Conservation (phyloP, 2,797 vertebrate genomes). For the Anguilla pacifica region DNA sequence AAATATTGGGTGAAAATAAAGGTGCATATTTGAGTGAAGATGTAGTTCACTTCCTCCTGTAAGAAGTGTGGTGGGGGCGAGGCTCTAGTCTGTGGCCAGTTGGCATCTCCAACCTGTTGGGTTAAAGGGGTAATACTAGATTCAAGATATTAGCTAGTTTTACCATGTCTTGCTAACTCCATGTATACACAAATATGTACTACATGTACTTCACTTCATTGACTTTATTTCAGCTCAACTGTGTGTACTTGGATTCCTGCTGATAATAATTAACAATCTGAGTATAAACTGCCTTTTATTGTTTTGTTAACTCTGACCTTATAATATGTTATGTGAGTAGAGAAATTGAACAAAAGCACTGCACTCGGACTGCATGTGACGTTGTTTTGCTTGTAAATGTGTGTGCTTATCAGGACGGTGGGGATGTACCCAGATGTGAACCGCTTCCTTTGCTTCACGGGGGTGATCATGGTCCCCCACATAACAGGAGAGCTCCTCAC, state of each 20-base stretch:
- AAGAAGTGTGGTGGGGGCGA: too few relatives aligned
- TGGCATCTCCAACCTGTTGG: neutral
- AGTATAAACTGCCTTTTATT: too few relatives aligned
- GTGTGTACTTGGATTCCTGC: too few relatives aligned
- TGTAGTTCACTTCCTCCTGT: too few relatives aligned
- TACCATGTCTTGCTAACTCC: neutral
- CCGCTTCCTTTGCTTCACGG: slow-evolving; percentile 86
- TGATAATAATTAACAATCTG: too few relatives aligned
- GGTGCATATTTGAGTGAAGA: too few relatives aligned
- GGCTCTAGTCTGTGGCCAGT: neutral
- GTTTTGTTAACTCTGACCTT: too few relatives aligned
- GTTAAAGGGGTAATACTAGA: neutral
- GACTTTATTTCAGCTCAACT: too few relatives aligned
- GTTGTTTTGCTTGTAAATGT: neutral
- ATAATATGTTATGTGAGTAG: neutral
- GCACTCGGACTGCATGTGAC: neutral
- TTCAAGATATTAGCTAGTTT: neutral
- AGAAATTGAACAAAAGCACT: slow-evolving; percentile 65
- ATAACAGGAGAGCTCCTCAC: slow-evolving; percentile 84
- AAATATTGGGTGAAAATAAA: too few relatives aligned
- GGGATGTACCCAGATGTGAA: slow-evolving; percentile 83
- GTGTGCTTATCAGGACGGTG: slow-evolving; percentile 72
- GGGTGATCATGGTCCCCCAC: slow-evolving; percentile 84
- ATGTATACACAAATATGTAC: neutral
- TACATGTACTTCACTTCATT: neutral